Evolutionary conservation across 2,797 vertebrate species (phyloP), one percentile per base, ranked within the genome.

Genomic region (Bryconaethiops microstoma): DNA sequence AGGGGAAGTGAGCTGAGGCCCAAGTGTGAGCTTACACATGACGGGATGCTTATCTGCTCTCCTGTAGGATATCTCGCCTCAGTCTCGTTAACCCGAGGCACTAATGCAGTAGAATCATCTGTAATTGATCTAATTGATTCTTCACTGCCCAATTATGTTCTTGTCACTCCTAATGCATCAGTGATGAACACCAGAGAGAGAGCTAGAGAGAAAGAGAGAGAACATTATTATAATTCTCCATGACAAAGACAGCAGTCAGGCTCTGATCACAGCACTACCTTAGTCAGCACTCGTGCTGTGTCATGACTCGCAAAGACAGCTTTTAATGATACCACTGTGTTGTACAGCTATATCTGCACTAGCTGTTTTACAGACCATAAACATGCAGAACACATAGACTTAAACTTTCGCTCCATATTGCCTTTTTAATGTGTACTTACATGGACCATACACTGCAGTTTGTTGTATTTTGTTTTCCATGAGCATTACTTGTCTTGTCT

Each of bases 71-170:
- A 74, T 48, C 23, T 57, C 7, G 25, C 74, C 50, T 82, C 7
- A 59, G 25, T 72, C 79, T 76, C 25, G 78, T 84, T 85, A 83
- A 83, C 84, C 79, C 7, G 8, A 64, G 65, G 74, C 80, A 17
- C 67, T 79, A 82, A 84, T 73, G 54, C 81, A 76, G 76, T 76
- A 21, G 65, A 84, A 83, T 84, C 72, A 84, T 86, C 75, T 77
- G 68, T 86, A 86, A 87, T 86, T 86, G 75, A 84, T 84, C 76
- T 87, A 87, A 87, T 87, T 84, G 86, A 87, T 87, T 84, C 57
- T 79, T 80, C 86, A 85, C 80, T 78, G 72, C 72, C 81, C 84
- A 79, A 84, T 84, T 87, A 79, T 77, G 79, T 81, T 84, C 76
- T 81, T 84, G 78, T 87, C 82, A 82, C 73, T 82, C 81, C 78